Base-by-base conservation (phyloP, 2,888 invertebrate species). In the Cabera pusaria region DNA sequence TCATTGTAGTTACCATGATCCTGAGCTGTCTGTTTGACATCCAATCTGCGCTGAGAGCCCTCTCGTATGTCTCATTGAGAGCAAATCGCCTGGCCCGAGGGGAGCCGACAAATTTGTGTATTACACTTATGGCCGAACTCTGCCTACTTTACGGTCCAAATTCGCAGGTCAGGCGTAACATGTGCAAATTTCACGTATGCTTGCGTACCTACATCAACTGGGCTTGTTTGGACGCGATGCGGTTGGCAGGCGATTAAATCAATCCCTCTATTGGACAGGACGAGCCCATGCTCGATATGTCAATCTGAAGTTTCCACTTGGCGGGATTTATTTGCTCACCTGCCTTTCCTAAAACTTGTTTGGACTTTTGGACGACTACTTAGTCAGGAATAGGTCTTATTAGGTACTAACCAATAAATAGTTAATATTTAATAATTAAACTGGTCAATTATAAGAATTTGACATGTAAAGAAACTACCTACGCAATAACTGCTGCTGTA, bases 41-140 rank as follows among this genome's bases (percentile, higher is more conserved):
- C 73, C 80, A 83, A 86, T 86, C 80, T 74, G 61, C 44, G 66
- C 65, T 52, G 60, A 85, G 84, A 56, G 66, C 70, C 62, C 82
- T 83, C 63, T 44, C 64, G 70, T 65, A 67, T 68, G 71, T 68
- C 72, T 71, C 75, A 73, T 80, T 79, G 78, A 81, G 68, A 70
- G 64, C 74, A 73, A 84, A 80, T 79, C 75, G 70, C 56, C 64
- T 59, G 49, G 56, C 55, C 49, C 41, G 26, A 35, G 44, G 48
- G 56, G 34, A 41, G 27, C 47, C 52, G 51, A 43, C 49, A 52
- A 62, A 64, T 59, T 59, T 60, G 43, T 47, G 48, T 44, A 57
- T 52, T 51, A 47, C 44, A 40, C 21, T 21, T 21, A 35, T 21
- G 2, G 10, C 19, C 32, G 14, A 25, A 40, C 34, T 23, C 27